These are phyloP conservation scores for Camponotus fellah DNA, from an alignment of 2,888 invertebrate species.

Conservation along the genomic window DNA sequence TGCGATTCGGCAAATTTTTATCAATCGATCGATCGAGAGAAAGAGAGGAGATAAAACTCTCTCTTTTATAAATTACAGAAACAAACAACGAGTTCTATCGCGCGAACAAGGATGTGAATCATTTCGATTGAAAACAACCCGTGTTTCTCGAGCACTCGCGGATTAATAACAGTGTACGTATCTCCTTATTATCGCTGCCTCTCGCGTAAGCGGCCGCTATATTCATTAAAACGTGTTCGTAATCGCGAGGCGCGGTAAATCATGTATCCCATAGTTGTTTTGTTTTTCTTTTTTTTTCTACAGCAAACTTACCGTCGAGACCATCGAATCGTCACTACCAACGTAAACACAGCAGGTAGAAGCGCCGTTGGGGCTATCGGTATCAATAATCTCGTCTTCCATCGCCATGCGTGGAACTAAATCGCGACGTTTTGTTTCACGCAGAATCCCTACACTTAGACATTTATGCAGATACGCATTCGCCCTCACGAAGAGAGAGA, in stretches of 20 bases:
- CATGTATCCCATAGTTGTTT: background rate
- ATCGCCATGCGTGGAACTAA: background rate
- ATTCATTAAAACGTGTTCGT: slow-evolving; percentile 44
- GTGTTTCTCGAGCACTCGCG: slow-evolving; percentile 38
- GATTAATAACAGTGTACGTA: slow-evolving; percentile 46
- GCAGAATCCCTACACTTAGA: slow-evolving; percentile 3
- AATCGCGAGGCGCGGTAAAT: slow-evolving; percentile 43
- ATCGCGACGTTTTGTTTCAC: slow-evolving; percentile 42
- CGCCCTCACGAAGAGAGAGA: slow-evolving; percentile 40
- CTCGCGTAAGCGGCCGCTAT: slow-evolving; percentile 37
- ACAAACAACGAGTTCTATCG: slow-evolving; percentile 28
- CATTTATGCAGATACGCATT: slow-evolving; percentile 31
- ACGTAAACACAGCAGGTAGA: slow-evolving; percentile 51
- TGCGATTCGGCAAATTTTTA: slow-evolving; percentile 16
- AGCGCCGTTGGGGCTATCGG: slow-evolving; percentile 46
- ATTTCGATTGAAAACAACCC: slow-evolving; percentile 21
- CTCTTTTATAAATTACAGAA: background rate
- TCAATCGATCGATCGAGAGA: background rate
- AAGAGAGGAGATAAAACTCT: background rate
- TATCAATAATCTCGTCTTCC: slow-evolving; percentile 38
- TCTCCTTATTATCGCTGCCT: slow-evolving; percentile 45
- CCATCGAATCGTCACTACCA: slow-evolving; percentile 47
- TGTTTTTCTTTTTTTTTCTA: background rate
- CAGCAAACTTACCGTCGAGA: background rate
- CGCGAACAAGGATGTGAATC: slow-evolving; percentile 24